These are phyloP conservation scores for Amphiduros pacificus DNA, from an alignment of 2,888 invertebrate species.

Conservation along the genomic window DNA sequence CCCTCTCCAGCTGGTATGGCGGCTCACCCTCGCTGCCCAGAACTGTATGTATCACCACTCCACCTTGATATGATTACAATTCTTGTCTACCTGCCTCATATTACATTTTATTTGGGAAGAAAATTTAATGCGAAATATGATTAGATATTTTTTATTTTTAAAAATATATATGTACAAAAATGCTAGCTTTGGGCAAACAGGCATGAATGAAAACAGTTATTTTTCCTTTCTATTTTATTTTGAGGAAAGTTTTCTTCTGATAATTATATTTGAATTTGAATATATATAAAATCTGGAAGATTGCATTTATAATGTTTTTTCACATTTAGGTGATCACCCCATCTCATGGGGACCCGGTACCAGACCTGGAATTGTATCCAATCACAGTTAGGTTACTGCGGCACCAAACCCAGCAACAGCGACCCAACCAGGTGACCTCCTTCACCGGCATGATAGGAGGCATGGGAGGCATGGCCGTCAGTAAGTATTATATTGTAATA, in stretches of 20 bases:
- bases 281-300: too few species aligned
- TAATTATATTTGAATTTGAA: too few species aligned
- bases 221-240: too few species aligned
- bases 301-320: neutral
- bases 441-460: constrained; percentile 66
- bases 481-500: constrained; percentile 60
- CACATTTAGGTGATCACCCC: constrained; percentile 70
- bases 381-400: constrained; percentile 75
- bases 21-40: constrained; percentile 79
- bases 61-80: too few species aligned
- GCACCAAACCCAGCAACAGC: constrained; percentile 63
- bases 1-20: constrained; percentile 78
- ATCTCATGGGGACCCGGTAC: constrained; percentile 55
- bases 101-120: too few species aligned
- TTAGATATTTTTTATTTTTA: too few species aligned
- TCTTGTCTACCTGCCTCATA: too few species aligned
- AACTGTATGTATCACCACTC: constrained; percentile 64
- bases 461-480: constrained; percentile 66
- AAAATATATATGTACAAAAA: too few species aligned
- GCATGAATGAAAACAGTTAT: too few species aligned
- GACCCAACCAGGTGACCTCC: constrained; percentile 60
- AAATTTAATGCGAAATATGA: too few species aligned
- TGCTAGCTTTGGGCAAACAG: too few species aligned
- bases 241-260: too few species aligned
- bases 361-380: constrained; percentile 84